Percentiles rank a stretch among this genome's conserved stretches.
Evolutionary conservation across 1,140 invertebrate genomes (phyloP).

Genomic region (Trichonephila clavata): DNA sequence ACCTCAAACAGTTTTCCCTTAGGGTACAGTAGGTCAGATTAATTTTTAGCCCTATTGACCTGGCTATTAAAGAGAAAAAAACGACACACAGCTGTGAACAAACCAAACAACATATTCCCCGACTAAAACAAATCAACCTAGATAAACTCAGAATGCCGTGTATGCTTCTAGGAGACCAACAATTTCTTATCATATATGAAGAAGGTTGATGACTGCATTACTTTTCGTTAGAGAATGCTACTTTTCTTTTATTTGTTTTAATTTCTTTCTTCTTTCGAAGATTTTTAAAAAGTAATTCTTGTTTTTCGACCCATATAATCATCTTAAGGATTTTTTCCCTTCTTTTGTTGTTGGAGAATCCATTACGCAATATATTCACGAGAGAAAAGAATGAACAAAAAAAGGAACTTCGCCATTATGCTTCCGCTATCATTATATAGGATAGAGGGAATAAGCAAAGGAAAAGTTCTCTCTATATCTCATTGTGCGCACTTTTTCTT

Average conservation of each 20-base stretch:
- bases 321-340: background rate
- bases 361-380: background rate
- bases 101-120: slow-evolving; percentile 21
- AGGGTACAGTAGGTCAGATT: slow-evolving; percentile 65
- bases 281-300: slow-evolving; percentile 51
- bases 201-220: slow-evolving; percentile 61
- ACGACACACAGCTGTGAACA: slow-evolving; percentile 24
- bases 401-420: slow-evolving; percentile 3
- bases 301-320: slow-evolving; percentile 62
- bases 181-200: background rate
- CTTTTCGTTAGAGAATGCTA: slow-evolving; percentile 7
- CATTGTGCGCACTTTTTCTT: slow-evolving; percentile 23
- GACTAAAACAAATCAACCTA: slow-evolving; percentile 54
- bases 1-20: slow-evolving; percentile 6
- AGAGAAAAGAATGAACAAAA: slow-evolving; percentile 11
- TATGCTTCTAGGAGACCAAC: background rate
- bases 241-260: background rate
- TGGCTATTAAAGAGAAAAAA: slow-evolving; percentile 52
- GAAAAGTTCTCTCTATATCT: slow-evolving; percentile 9
- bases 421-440: slow-evolving; percentile 52
- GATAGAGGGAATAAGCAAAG: background rate
- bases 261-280: background rate
- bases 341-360: slow-evolving; percentile 7
- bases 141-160: slow-evolving; percentile 2
- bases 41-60: slow-evolving; percentile 61